Percentiles rank a stretch among this genome's conserved stretches.
These are phyloP conservation scores for Bimastos eiseni DNA, from an alignment of 2,888 invertebrate species.

Conservation along the genomic window DNA sequence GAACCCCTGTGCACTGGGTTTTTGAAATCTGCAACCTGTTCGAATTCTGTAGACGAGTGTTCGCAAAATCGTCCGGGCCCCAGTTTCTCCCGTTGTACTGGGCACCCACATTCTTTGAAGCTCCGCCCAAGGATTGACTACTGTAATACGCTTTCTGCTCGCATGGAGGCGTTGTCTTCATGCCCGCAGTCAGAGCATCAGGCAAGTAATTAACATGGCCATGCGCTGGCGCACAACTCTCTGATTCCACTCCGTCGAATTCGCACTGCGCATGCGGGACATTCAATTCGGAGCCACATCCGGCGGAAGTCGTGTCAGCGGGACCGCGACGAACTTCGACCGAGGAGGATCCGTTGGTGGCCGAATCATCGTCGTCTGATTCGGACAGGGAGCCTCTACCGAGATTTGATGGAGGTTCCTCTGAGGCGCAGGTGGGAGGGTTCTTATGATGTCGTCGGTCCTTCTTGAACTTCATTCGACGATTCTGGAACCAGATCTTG, in stretches of 20 bases:
- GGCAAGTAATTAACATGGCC: neutral
- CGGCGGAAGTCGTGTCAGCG: neutral
- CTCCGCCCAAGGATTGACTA: neutral
- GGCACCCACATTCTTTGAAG: neutral
- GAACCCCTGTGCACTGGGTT: neutral
- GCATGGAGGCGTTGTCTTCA: neutral
- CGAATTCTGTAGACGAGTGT: neutral
- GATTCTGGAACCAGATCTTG: conserved; percentile 95
- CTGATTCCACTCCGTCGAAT: neutral
- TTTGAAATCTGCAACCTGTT: conserved; percentile 13
- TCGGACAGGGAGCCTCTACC: neutral
- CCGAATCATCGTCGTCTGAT: neutral
- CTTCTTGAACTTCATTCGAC: conserved; percentile 62
- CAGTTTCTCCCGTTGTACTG: conserved; percentile 1
- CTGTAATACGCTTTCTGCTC: neutral
- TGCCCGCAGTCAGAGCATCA: neutral
- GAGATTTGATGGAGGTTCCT: neutral
- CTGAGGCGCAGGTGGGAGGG: neutral
- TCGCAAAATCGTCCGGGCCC: neutral
- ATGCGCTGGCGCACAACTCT: neutral
- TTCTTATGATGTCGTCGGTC: conserved; percentile 43
- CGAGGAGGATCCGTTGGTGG: neutral
- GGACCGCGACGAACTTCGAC: neutral
- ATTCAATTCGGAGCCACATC: neutral
- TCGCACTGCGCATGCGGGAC: neutral